phyloP scores from a whole-genome alignment of 1,140 invertebrate species.

The Tribolium madens region DNA sequence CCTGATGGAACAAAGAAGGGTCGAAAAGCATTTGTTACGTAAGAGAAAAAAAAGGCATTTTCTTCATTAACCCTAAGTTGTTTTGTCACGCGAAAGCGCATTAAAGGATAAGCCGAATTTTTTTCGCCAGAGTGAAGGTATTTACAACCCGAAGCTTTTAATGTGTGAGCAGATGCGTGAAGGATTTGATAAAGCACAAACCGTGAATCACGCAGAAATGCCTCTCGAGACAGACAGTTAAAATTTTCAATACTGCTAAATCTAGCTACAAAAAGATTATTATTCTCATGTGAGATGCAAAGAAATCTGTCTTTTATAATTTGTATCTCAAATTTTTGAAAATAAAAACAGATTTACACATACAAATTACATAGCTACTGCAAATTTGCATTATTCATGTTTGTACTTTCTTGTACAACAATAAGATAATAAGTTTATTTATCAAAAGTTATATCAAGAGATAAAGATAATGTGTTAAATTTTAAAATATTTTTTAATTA shows the following conservation, averaged over 20 bases:
- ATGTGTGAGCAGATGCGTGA: constrained; percentile 20
- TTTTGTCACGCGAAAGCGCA: constrained; percentile 34
- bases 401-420: too few relatives aligned
- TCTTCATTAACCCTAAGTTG: constrained; percentile 32
- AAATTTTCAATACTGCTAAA: not conserved
- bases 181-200: constrained; percentile 1
- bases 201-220: not conserved
- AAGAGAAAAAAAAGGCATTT: constrained; percentile 8
- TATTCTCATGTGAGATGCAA: not conserved
- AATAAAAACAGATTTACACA: too few relatives aligned
- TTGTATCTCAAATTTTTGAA: too few relatives aligned
- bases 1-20: not conserved
- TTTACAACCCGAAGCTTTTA: not conserved
- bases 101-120: not conserved
- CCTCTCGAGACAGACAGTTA: not conserved
- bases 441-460: too few relatives aligned
- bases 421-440: too few relatives aligned
- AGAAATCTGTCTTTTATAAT: too few relatives aligned
- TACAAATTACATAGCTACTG: too few relatives aligned
- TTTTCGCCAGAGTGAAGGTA: not conserved
- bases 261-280: not conserved
- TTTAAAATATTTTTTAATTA: too few relatives aligned
- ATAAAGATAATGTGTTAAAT: too few relatives aligned
- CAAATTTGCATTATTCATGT: too few relatives aligned
- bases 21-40: constrained; percentile 7